Base-by-base conservation (phyloP, 2,888 invertebrate genomes). In the Calameuta filiformis region DNA sequence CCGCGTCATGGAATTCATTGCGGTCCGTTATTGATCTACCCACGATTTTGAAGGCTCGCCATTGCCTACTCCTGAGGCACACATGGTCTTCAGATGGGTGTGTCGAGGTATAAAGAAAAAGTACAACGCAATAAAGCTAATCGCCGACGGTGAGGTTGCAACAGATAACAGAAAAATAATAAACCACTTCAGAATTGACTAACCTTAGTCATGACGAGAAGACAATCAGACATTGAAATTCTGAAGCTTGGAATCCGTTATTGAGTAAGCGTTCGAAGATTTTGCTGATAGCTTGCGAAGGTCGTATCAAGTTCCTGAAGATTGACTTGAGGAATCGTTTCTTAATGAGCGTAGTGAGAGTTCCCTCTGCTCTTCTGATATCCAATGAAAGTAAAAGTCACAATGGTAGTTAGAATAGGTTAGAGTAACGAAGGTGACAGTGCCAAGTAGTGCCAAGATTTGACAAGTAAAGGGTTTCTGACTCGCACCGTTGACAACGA, bases 1-100 rank as follows among this genome's bases (percentile, higher is more conserved):
- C 80, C 83, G 81, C 84, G 81, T 85, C 84, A 84, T 84, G 84
- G 83, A 87, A 86, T 87, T 87, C 85, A 86, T 87, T 83, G 73
- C 34, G 71, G 76, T 73, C 34, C 73, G 71, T 79, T 79, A 79
- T 79, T 76, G 79, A 79, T 79, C 74, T 71, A 80, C 77, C 75
- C 79, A 56, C 81, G 80, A 84, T 80, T 82, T 81, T 71, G 74
- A 84, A 83, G 81, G 78, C 81, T 83, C 83, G 85, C 82, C 83
- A 83, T 81, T 83, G 81, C 81, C 81, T 80, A 71, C 40, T 75
- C 71, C 73, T 75, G 76, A 75, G 75, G 78, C 79, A 79, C 80
- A 79, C 78, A 79, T 80, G 80, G 76, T 69, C 77, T 34, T 12
- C 71, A 33, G 35, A 73, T 75, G 78, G 79, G 81, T 80, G 78